These are phyloP conservation scores for Chromobotia macracanthus DNA, from an alignment of 2,797 vertebrate genomes.

Conservation along the genomic window DNA sequence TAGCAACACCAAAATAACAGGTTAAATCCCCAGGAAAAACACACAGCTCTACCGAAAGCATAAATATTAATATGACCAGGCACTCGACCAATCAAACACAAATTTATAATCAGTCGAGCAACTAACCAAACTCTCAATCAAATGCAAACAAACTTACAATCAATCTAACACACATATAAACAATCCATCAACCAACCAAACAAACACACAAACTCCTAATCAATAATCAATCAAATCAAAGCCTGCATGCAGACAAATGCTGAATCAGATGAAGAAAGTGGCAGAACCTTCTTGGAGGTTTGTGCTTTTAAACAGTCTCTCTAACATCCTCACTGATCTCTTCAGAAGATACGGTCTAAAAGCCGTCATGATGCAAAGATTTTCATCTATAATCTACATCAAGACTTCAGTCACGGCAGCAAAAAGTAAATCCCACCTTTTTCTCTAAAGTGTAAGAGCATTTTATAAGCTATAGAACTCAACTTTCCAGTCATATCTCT, in stretches of 20 bases:
- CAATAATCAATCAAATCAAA: neutral
- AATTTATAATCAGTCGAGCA: neutral
- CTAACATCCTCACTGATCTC: constrained; percentile 15
- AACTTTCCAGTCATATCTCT: too few species aligned
- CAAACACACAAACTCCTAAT: neutral
- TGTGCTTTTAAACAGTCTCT: too few species aligned
- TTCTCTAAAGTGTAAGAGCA: too few species aligned
- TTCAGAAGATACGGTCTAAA: constrained; percentile 2
- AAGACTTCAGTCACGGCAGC: neutral
- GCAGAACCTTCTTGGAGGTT: neutral
- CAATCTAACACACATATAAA: too few species aligned
- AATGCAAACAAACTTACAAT: neutral
- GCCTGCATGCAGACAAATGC: neutral
- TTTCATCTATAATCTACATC: constrained; percentile 20
- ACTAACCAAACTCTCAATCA: neutral
- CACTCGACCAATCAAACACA: neutral
- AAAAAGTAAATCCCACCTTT: constrained; percentile 10
- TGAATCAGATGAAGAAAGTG: neutral
- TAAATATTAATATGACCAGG: neutral
- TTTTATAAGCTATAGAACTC: too few species aligned
- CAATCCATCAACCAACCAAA: constrained; percentile 9
- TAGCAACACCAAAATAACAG: too few species aligned
- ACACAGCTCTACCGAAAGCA: neutral
- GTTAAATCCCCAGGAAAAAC: too few species aligned
- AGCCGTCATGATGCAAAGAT: constrained; percentile 16